A percentile compares a stretch with the other conserved stretches of the same genome.
These are phyloP conservation scores for Steinernema scapterisci DNA, from an alignment of 2,888 invertebrate species.

Conservation along the genomic window DNA sequence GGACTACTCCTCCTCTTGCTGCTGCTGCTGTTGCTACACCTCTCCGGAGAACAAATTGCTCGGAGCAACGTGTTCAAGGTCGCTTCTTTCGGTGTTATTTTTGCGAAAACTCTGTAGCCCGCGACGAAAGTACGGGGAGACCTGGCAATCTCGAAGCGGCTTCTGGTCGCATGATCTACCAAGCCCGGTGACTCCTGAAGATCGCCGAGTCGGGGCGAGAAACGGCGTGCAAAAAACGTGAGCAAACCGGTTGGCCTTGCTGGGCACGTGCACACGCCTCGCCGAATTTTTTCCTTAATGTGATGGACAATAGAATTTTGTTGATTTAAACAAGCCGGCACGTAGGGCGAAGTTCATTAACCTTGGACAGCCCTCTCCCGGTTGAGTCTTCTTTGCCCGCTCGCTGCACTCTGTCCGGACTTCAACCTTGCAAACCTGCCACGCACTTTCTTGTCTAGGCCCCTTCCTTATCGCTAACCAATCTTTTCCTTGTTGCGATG, in stretches of 20 bases:
- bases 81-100: not conserved
- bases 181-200: not conserved
- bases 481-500: slow-evolving; percentile 21
- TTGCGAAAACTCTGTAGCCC: slow-evolving; percentile 2
- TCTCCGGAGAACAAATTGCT: slow-evolving; percentile 2
- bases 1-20: too few relatives aligned
- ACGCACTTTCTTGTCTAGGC: slow-evolving; percentile 1
- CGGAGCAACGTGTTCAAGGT: slow-evolving; percentile 17
- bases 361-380: not conserved
- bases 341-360: not conserved
- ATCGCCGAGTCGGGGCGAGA: slow-evolving; percentile 10
- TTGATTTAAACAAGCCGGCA: slow-evolving; percentile 17
- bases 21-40: not conserved
- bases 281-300: slow-evolving; percentile 9
- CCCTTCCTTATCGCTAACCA: not conserved
- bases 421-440: not conserved
- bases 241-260: slow-evolving; percentile 25
- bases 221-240: slow-evolving; percentile 23
- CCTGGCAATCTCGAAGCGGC: not conserved
- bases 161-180: not conserved
- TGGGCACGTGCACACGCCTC: slow-evolving; percentile 15
- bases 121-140: not conserved
- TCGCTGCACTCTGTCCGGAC: not conserved
- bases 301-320: not conserved
- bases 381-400: not conserved